These are phyloP conservation scores for Apodemia duryi DNA, from an alignment of 2,888 invertebrate species.

Conservation along the genomic window DNA sequence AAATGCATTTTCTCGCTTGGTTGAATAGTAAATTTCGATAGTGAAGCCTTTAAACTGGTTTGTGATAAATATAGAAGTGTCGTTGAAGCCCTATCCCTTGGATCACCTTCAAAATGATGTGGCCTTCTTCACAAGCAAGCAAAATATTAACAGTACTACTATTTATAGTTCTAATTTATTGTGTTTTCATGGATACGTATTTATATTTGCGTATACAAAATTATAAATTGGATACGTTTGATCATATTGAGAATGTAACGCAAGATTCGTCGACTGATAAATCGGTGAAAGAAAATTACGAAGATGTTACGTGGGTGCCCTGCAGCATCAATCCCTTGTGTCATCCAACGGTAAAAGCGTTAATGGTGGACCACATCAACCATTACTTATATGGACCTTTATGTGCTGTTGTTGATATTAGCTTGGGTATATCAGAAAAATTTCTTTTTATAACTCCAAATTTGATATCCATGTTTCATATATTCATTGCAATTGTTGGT, in stretches of 20 bases:
- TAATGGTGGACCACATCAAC: conserved; percentile 90
- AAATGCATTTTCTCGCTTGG: conserved; percentile 13
- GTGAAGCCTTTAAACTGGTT: conserved; percentile 10
- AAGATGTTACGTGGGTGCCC: conserved; percentile 80
- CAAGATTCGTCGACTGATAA: conserved; percentile 50
- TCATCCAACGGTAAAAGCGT: conserved; percentile 89
- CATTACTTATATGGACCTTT: conserved; percentile 90
- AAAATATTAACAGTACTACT: conserved; percentile 82
- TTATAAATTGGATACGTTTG: conserved; percentile 78
- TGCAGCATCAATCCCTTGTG: conserved; percentile 87
- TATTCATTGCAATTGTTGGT: conserved; percentile 86
- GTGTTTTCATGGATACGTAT: conserved; percentile 85
- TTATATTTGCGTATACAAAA: conserved; percentile 85
- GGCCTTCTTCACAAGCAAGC: conserved; percentile 86
- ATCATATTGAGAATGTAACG: conserved; percentile 36
- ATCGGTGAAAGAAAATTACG: conserved; percentile 54
- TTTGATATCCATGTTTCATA: conserved; percentile 89
- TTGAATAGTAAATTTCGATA: neutral
- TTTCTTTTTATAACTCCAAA: conserved; percentile 86
- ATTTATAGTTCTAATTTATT: conserved; percentile 80
- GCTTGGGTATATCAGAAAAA: conserved; percentile 81
- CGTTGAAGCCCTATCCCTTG: conserved; percentile 15
- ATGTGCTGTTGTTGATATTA: conserved; percentile 85
- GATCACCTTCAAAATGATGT: conserved; percentile 76
- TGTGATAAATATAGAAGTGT: conserved; percentile 1